A percentile compares a stretch with the other conserved stretches of the same genome.
Evolutionary conservation across 2,113 vertebrate genomes (phyloP).

Genomic region (Leptobrachium leishanense): DNA sequence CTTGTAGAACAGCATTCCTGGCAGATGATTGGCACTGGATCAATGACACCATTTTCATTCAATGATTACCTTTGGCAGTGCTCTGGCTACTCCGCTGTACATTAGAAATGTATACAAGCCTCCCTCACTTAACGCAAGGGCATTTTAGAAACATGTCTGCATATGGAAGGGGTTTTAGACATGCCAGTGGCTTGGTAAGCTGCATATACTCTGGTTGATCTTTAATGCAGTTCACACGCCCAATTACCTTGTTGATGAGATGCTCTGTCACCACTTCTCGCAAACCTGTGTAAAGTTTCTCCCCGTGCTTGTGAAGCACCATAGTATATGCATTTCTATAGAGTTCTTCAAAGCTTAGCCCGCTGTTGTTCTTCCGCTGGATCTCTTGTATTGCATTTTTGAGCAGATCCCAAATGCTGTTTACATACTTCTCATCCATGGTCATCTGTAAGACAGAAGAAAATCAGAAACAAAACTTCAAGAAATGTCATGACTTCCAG

Average conservation of each 20-base stretch:
- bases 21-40: too few relatives aligned
- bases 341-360: constrained; percentile 97
- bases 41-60: too few relatives aligned
- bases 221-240: too few relatives aligned
- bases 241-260: constrained; percentile 94
- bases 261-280: constrained; percentile 98
- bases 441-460: constrained; percentile 84
- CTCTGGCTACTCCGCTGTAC: too few relatives aligned
- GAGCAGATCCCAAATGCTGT: constrained; percentile 98
- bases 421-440: constrained; percentile 99
- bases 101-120: too few relatives aligned
- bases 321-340: constrained; percentile 99
- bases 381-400: constrained; percentile 99
- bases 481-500: background rate
- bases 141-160: too few relatives aligned
- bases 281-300: constrained; percentile 97
- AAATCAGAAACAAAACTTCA: background rate
- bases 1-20: too few relatives aligned
- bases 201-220: too few relatives aligned
- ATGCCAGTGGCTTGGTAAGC: too few relatives aligned
- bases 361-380: constrained; percentile 98
- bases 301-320: constrained; percentile 98
- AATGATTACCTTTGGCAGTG: too few relatives aligned
- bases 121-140: too few relatives aligned
- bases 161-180: too few relatives aligned